Evolutionary conservation across 2,113 vertebrate species (phyloP).

Genomic region (Poeciliopsis retropinna): DNA sequence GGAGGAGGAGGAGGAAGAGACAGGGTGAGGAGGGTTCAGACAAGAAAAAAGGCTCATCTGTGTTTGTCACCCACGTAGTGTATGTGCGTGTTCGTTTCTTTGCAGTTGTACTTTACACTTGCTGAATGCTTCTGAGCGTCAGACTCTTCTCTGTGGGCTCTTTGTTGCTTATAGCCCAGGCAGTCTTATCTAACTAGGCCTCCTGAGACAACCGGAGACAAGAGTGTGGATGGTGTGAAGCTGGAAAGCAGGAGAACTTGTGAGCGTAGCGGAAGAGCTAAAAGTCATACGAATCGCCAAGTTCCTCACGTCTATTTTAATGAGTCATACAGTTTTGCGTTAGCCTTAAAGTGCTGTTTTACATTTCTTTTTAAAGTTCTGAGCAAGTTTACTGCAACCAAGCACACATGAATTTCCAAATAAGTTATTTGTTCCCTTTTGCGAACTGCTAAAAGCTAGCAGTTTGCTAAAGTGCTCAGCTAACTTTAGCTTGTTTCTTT

Average conservation of each 20-base stretch:
- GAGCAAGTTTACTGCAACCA: background rate
- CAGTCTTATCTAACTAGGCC: conserved; percentile 69
- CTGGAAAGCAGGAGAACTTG: conserved; percentile 27
- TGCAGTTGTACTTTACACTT: conserved; percentile 46
- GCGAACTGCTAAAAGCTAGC: background rate
- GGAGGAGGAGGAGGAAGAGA: conserved; percentile 22
- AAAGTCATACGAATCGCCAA: conserved; percentile 39
- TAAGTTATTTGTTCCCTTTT: background rate
- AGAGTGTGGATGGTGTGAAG: conserved; percentile 5
- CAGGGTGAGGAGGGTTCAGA: conserved; percentile 40
- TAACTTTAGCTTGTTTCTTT: too few species aligned
- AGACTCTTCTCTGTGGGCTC: conserved; percentile 53
- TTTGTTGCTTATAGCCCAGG: conserved; percentile 61
- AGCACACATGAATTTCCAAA: background rate
- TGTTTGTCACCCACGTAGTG: conserved; percentile 50
- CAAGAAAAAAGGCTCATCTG: conserved; percentile 50
- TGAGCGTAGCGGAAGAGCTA: conserved; percentile 25
- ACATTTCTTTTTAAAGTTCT: background rate
- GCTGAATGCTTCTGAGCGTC: conserved; percentile 50
- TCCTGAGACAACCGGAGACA: conserved; percentile 50
- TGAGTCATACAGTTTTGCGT: conserved; percentile 43
- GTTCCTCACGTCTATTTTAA: conserved; percentile 38
- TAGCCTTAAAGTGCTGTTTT: conserved; percentile 19
- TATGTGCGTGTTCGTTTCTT: conserved; percentile 26
- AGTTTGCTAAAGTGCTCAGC: too few species aligned